Conservation (phyloP, 2,888 invertebrate genomes). For the Xestia xanthographa region DNA sequence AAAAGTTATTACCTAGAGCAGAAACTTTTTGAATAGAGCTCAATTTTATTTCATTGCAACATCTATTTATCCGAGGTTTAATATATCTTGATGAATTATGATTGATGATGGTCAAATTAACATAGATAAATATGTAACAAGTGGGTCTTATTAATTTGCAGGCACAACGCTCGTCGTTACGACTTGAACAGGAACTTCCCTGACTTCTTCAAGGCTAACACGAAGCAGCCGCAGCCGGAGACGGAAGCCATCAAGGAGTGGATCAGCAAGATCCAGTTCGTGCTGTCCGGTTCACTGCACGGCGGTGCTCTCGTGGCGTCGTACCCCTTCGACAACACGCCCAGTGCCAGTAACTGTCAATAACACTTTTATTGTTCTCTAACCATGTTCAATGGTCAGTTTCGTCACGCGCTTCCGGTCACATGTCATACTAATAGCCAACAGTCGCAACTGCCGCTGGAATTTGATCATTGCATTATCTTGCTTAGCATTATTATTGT, state of each 20-base stretch:
- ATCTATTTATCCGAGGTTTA: neutral
- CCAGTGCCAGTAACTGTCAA: slow-evolving; percentile 95
- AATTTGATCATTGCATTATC: slow-evolving; percentile 25
- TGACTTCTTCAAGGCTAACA: slow-evolving; percentile 97
- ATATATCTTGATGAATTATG: slow-evolving; percentile 11
- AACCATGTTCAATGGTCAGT: slow-evolving; percentile 29
- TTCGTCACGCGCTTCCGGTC: slow-evolving; percentile 53
- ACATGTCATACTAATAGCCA: slow-evolving; percentile 19
- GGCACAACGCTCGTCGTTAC: slow-evolving; percentile 96
- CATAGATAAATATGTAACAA: slow-evolving; percentile 15
- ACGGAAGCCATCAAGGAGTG: slow-evolving; percentile 98
- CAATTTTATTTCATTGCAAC: slow-evolving; percentile 13
- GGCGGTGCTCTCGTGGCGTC: slow-evolving; percentile 99
- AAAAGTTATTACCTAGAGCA: slow-evolving; percentile 16
- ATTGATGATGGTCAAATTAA: slow-evolving; percentile 14
- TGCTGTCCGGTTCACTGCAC: slow-evolving; percentile 98
- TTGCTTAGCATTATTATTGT: slow-evolving; percentile 1
- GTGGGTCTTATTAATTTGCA: slow-evolving; percentile 72
- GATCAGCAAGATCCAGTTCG: slow-evolving; percentile 98
- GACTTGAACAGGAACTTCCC: slow-evolving; percentile 99
- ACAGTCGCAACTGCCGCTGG: slow-evolving; percentile 9
- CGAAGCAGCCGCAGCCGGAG: slow-evolving; percentile 97
- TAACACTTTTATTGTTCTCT: slow-evolving; percentile 34
- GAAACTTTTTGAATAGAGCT: slow-evolving; percentile 6
- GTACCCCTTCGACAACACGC: slow-evolving; percentile 99